A percentile compares a stretch with the other conserved stretches of the same genome.
These are phyloP conservation scores for Volucella bombylans DNA, from an alignment of 2,888 invertebrate genomes.

Conservation along the genomic window DNA sequence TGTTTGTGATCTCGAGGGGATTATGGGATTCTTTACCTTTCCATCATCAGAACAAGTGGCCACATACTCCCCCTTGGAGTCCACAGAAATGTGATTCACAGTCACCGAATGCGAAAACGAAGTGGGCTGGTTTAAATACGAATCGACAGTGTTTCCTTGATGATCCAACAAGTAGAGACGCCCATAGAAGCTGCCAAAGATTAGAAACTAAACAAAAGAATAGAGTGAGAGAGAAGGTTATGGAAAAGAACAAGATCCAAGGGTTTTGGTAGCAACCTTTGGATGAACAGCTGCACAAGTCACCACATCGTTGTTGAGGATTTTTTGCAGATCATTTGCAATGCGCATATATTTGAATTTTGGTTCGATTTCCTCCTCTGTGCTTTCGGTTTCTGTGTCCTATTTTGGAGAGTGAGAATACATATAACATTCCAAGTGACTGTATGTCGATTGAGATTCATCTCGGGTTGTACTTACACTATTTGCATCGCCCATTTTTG, in stretches of 20 bases:
- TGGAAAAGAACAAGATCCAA: not conserved
- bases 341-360: constrained; percentile 95
- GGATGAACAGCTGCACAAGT: constrained; percentile 97
- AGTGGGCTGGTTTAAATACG: constrained; percentile 84
- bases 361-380: constrained; percentile 88
- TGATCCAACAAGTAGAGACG: constrained; percentile 95
- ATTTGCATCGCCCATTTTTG: constrained; percentile 63
- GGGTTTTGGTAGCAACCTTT: constrained; percentile 84
- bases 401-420: not conserved
- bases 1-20: not conserved
- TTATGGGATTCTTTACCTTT: constrained; percentile 83
- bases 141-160: constrained; percentile 90
- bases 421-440: not conserved
- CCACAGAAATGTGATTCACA: constrained; percentile 97
- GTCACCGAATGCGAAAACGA: constrained; percentile 91
- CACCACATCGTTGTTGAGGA: constrained; percentile 91
- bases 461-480: constrained; percentile 51
- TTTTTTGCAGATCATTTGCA: constrained; percentile 92
- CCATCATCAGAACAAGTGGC: constrained; percentile 97
- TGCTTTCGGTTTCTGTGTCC: constrained; percentile 79
- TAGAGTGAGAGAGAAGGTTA: not conserved
- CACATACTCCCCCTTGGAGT: constrained; percentile 95
- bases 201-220: constrained; percentile 87
- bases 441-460: not conserved
- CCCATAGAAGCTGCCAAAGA: constrained; percentile 96